phyloP scores from a whole-genome alignment of 2,888 invertebrate species.

The Aporophyla lueneburgensis region DNA sequence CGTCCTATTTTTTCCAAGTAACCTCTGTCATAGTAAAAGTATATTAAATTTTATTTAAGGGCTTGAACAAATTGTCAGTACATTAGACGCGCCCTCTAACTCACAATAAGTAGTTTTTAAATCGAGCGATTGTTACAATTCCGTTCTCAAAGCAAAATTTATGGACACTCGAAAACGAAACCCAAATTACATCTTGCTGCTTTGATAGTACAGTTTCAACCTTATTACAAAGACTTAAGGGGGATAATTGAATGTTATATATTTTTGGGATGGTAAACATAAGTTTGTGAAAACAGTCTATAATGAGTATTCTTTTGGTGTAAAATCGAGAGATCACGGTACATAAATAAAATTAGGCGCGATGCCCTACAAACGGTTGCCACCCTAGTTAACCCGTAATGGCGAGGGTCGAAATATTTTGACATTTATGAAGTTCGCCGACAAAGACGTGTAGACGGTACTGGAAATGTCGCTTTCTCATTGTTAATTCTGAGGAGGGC shows the following conservation, averaged over 20 bases:
- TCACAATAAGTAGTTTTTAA: slow-evolving; percentile 79
- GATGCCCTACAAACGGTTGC: slow-evolving; percentile 80
- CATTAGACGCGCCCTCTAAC: slow-evolving; percentile 82
- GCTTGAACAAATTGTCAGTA: slow-evolving; percentile 80
- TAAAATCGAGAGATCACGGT: slow-evolving; percentile 81
- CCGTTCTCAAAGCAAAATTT: slow-evolving; percentile 79
- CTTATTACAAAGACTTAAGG: neutral
- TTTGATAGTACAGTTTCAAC: fast-evolving
- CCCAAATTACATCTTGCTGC: slow-evolving; percentile 4
- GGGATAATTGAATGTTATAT: neutral
- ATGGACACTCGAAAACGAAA: slow-evolving; percentile 69
- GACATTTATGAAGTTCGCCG: slow-evolving; percentile 80
- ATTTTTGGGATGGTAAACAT: neutral
- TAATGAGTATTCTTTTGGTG: slow-evolving; percentile 74
- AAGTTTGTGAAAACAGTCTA: slow-evolving; percentile 48
- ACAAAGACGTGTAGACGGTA: slow-evolving; percentile 41
- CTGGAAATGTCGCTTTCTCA: slow-evolving; percentile 55
- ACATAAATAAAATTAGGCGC: slow-evolving; percentile 88
- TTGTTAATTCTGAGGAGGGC: neutral
- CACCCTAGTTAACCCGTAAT: slow-evolving; percentile 86
- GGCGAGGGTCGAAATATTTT: slow-evolving; percentile 86
- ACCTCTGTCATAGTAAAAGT: slow-evolving; percentile 61
- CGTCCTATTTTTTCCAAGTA: slow-evolving; percentile 15
- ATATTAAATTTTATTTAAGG: slow-evolving; percentile 84
- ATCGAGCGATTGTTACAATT: slow-evolving; percentile 83